Base-by-base conservation (phyloP, 1,140 invertebrate species). In the Psilanteris sp. region DNA sequence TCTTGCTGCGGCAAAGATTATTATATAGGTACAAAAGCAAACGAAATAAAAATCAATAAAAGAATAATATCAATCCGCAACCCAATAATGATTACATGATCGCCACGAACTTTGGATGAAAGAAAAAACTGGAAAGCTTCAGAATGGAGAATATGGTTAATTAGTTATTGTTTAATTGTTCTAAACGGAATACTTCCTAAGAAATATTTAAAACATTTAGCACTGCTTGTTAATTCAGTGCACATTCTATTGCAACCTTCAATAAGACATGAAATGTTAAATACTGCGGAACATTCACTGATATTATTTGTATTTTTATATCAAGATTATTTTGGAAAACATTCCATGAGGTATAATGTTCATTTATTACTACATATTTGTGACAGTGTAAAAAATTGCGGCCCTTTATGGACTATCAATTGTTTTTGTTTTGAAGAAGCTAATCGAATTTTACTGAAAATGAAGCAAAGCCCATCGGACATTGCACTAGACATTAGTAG, bases 81-180 rank as follows among this genome's bases (percentile, higher is more conserved):
- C 32, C 57, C 55, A n/a, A 61, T 20, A 48, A 14, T 7, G 0
- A 20, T 48, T n/a, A 27, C 57, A 2, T 14, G 57, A 14, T 18
- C 43, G n/a, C 43, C 57, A 8, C 2, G 43, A 10, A 29, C 14
- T 39, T 29, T 62, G 1, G 8, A 13, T 10, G 43, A 62, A 46
- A 24, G 31, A 22, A 27, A 18, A 9, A 36, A 27, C 7, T 62
- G 57, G 57, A 62, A 62, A 39, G 57, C 57, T 11, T 48, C 41
- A 1, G 57, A 62, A 29, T 62, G 57, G 57, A 48, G 32, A 20
- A n/a, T 34, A n/a, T 62, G 32, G 39, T 7, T 62, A 2, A 1
- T 62, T 0, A 39, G 3, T 18, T 62, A 48, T 22, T 29, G 31
- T 29, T 29, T 48, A 14, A 7, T 18, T 18, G 41, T 37, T 29